Percentiles rank a stretch among this genome's conserved stretches.
phyloP scores from a whole-genome alignment of 1,140 invertebrate species.

The Globodera ellingtonae region DNA sequence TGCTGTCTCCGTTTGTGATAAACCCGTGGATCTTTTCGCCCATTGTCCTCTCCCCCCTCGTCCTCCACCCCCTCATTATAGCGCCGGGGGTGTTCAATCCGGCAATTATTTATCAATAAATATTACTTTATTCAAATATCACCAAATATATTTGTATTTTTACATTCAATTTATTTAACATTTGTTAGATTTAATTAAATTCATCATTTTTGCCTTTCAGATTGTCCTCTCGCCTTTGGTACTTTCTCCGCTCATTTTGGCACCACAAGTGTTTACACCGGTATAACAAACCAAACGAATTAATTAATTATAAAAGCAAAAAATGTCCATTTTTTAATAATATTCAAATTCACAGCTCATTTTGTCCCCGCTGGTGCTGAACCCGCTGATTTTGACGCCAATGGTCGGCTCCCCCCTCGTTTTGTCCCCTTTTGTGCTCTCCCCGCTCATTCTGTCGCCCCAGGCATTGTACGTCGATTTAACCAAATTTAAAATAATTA shows the following conservation, averaged over 20 bases:
- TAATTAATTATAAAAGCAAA: conserved; percentile 32
- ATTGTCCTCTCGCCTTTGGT: conserved; percentile 38
- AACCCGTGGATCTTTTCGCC: conserved; percentile 41
- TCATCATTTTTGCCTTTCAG: neutral
- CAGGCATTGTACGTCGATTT: conserved; percentile 19
- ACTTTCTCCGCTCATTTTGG: conserved; percentile 51
- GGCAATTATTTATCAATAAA: neutral
- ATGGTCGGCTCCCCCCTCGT: conserved; percentile 45
- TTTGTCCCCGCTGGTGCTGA: conserved; percentile 55
- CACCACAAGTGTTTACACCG: conserved; percentile 22
- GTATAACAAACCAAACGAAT: too few species aligned
- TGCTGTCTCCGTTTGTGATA: conserved; percentile 46
- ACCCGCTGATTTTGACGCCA: conserved; percentile 49
- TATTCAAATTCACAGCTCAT: conserved; percentile 42
- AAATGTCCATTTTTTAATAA: conserved; percentile 36
- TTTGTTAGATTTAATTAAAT: conserved; percentile 20
- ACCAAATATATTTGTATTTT: too few species aligned
- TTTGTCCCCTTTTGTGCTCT: conserved; percentile 38
- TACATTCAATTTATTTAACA: conserved; percentile 32
- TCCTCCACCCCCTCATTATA: conserved; percentile 41
- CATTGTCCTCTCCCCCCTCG: conserved; percentile 38
- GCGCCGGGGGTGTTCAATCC: conserved; percentile 41
- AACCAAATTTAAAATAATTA: neutral
- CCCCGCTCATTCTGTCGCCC: conserved; percentile 27
- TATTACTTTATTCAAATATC: too few species aligned